Percentiles rank a stretch among this genome's conserved stretches.
Conservation (phyloP, 2,797 vertebrate genomes). For the Smutsia gigantea region DNA sequence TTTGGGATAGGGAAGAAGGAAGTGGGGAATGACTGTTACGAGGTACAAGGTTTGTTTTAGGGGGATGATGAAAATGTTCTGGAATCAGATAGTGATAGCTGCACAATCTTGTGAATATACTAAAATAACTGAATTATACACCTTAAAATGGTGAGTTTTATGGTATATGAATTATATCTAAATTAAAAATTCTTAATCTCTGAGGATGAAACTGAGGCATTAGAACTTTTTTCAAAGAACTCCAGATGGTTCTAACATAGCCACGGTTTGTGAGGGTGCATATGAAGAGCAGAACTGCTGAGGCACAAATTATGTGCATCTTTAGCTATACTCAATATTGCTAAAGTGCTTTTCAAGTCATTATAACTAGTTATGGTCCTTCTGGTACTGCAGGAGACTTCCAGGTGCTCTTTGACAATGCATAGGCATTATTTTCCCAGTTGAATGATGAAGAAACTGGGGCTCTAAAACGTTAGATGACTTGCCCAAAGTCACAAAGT, state of each 20-base stretch:
- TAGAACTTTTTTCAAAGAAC: too few relatives aligned
- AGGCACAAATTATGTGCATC: not conserved
- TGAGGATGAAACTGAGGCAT: not conserved
- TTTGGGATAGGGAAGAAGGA: not conserved
- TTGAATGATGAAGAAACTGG: not conserved
- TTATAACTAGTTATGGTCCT: not conserved
- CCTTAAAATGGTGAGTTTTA: not conserved
- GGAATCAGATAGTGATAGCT: not conserved
- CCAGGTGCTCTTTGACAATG: not conserved
- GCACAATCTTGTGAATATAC: not conserved
- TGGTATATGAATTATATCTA: not conserved
- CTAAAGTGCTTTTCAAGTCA: not conserved
- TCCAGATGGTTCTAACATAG: not conserved
- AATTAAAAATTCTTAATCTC: not conserved
- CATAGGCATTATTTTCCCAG: not conserved
- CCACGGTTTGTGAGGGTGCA: not conserved
- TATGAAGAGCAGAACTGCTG: not conserved
- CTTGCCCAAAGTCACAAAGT: not conserved
- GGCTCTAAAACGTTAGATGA: not conserved
- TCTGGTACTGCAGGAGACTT: not conserved
- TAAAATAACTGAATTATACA: not conserved
- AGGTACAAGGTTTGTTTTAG: not conserved
- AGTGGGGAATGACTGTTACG: not conserved
- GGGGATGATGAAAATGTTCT: not conserved
- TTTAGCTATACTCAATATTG: not conserved